Evolutionary conservation across 2,113 vertebrate species (phyloP).

Genomic region (Phylloscopus trochiloides): DNA sequence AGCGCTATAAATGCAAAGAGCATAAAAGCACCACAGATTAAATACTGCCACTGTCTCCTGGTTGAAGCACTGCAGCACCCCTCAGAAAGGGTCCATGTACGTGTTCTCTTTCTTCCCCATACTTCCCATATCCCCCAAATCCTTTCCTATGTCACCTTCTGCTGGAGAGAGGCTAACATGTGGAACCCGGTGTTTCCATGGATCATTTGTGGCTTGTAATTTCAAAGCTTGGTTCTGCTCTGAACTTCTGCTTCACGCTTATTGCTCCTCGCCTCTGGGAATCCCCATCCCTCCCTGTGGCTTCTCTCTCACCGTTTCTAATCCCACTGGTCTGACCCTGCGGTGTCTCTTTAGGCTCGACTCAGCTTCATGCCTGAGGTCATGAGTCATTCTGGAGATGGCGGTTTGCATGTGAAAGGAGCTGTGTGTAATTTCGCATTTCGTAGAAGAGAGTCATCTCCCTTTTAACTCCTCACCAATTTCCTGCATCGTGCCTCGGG

Average conservation of each 20-base stretch:
- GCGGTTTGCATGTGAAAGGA: constrained; percentile 19
- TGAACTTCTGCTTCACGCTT: background rate
- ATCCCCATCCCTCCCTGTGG: background rate
- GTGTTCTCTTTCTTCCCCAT: background rate
- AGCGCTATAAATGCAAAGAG: background rate
- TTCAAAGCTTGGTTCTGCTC: background rate
- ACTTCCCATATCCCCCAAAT: background rate
- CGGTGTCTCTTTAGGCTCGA: background rate
- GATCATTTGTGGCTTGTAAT: background rate
- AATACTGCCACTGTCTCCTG: fast-evolving
- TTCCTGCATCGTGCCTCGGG: background rate
- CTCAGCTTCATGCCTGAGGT: background rate
- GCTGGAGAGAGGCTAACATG: background rate
- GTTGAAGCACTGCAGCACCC: background rate
- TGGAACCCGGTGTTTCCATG: background rate
- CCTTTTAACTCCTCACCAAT: background rate
- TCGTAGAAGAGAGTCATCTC: background rate
- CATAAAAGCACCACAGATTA: background rate
- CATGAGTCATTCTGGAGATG: constrained; percentile 35
- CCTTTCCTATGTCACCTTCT: background rate
- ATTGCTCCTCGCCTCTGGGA: background rate
- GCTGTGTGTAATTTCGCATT: background rate
- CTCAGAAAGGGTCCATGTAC: background rate
- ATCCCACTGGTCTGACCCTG: background rate
- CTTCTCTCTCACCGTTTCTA: background rate